phyloP scores from a whole-genome alignment of 2,797 vertebrate species.

The Melanotaenia maccullochi region DNA sequence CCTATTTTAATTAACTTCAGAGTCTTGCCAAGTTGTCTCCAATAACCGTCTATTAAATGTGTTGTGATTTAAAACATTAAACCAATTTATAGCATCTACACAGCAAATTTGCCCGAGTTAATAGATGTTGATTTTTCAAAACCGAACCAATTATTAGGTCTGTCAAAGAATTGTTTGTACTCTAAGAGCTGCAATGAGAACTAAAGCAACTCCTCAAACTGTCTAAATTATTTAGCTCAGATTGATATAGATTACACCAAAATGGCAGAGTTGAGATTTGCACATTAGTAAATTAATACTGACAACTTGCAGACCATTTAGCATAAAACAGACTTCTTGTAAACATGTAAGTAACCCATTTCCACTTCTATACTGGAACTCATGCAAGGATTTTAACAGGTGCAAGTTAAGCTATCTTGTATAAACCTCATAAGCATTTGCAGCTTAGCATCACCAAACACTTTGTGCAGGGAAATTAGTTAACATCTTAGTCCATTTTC shows the following conservation, averaged over 20 bases:
- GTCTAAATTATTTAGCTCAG: constrained; percentile 22
- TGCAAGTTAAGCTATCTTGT: neutral
- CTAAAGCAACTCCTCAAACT: constrained; percentile 23
- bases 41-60: constrained; percentile 4
- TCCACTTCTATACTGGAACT: neutral
- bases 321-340: no score
- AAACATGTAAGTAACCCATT: neutral
- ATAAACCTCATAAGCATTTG: neutral
- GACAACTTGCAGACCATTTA: neutral
- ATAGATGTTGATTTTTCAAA: constrained; percentile 39
- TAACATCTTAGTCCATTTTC: neutral
- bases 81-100: constrained; percentile 10
- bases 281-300: constrained; percentile 25
- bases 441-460: neutral
- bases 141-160: constrained; percentile 18
- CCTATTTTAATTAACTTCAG: constrained; percentile 18
- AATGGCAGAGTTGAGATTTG: constrained; percentile 16
- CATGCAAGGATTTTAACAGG: neutral
- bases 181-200: constrained; percentile 5
- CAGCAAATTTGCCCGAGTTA: constrained; percentile 5
- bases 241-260: constrained; percentile 25
- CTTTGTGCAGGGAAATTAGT: neutral
- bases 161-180: constrained; percentile 31
- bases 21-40: constrained; percentile 5
- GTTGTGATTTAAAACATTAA: constrained; percentile 27